These are phyloP conservation scores for Apomyelois bistriatella DNA, from an alignment of 2,888 invertebrate species.

Conservation along the genomic window DNA sequence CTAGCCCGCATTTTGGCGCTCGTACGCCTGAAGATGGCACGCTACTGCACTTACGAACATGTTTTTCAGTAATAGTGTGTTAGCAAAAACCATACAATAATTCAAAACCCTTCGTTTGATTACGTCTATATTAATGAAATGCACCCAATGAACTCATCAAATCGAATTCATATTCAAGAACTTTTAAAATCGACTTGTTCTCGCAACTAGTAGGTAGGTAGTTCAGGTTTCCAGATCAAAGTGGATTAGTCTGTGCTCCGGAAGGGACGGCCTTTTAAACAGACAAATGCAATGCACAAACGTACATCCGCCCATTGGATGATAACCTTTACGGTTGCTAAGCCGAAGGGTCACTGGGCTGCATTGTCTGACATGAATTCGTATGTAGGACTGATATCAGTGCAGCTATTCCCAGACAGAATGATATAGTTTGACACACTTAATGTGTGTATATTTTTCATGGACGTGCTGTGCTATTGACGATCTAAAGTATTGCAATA, in stretches of 20 bases:
- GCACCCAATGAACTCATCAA: no score
- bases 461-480: neutral
- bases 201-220: neutral
- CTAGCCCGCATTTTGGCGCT: no score
- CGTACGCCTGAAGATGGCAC: no score
- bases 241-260: slow-evolving; percentile 3
- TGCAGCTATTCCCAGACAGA: slow-evolving; percentile 5
- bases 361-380: slow-evolving; percentile 6
- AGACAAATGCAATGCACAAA: neutral
- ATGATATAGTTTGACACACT: neutral
- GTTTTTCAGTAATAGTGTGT: no score
- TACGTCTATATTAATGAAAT: no score
- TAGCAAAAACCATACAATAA: no score
- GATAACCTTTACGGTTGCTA: slow-evolving; percentile 23
- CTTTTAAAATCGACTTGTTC: no score
- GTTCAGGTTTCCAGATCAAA: neutral
- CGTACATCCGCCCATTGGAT: slow-evolving; percentile 14
- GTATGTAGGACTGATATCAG: slow-evolving; percentile 4
- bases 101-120: no score
- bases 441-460: neutral
- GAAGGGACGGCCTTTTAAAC: slow-evolving; percentile 11
- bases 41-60: no score
- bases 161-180: no score
- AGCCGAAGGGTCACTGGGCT: slow-evolving; percentile 16
- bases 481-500: no score